Conservation (phyloP, 2,113 vertebrate genomes). For the Peromyscus leucopus region DNA sequence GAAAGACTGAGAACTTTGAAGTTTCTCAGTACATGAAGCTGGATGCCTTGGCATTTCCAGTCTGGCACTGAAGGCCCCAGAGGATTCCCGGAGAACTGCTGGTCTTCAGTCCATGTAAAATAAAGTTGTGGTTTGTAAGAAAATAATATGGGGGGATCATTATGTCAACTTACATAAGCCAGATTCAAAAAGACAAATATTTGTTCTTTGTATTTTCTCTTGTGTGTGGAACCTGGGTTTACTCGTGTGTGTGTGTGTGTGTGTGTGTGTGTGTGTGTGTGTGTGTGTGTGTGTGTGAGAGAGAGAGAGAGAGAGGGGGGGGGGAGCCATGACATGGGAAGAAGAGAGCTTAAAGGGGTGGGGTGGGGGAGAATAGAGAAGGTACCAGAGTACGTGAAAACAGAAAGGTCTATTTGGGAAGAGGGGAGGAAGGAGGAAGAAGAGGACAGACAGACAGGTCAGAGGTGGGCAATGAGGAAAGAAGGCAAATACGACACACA, state of each 20-base stretch:
- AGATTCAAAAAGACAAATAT: not conserved
- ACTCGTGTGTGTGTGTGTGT: not conserved
- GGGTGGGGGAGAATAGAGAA: not conserved
- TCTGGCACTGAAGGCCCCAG: not conserved
- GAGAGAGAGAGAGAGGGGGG: too few species aligned
- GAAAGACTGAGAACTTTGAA: not conserved
- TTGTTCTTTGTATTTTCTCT: not conserved
- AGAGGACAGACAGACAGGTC: not conserved
- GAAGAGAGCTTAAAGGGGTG: not conserved
- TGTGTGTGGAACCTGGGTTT: not conserved
- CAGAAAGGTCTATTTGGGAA: not conserved
- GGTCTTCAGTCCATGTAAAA: not conserved
- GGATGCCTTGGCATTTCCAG: not conserved
- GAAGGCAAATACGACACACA: not conserved
- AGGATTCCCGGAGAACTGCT: not conserved
- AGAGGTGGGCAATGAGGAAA: not conserved
- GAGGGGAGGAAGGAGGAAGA: not conserved
- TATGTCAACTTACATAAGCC: not conserved
- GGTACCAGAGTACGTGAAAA: not conserved
- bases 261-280: too few species aligned
- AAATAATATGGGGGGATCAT: not conserved
- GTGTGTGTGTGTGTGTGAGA: too few species aligned
- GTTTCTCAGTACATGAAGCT: not conserved
- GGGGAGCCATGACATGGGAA: not conserved
- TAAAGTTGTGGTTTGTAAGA: not conserved